A percentile compares a stretch with the other conserved stretches of the same genome.
Evolutionary conservation across 2,797 vertebrate genomes (phyloP).

Genomic region (Girardinus metallicus): DNA sequence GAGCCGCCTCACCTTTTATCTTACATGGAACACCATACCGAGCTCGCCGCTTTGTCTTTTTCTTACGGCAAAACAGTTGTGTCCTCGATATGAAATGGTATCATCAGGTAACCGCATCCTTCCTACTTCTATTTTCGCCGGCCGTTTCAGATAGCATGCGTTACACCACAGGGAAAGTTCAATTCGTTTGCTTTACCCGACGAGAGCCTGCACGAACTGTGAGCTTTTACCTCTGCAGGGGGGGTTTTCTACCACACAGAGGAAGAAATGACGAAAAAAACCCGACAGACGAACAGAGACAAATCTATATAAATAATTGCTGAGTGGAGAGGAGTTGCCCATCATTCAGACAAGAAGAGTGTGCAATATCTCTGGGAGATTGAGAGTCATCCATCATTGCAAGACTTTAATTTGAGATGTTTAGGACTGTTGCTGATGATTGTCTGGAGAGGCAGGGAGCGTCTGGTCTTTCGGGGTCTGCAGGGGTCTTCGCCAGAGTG

Average conservation of each 20-base stretch:
- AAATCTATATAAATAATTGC: constrained; percentile 83
- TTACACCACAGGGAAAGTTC: constrained; percentile 51
- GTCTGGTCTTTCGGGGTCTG: constrained; percentile 47
- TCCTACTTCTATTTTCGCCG: constrained; percentile 40
- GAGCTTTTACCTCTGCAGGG: constrained; percentile 49
- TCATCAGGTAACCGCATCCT: constrained; percentile 50
- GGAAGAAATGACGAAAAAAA: constrained; percentile 27
- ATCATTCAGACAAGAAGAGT: constrained; percentile 75
- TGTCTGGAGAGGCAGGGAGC: constrained; percentile 60
- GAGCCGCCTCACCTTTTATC: constrained; percentile 46
- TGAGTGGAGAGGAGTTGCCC: constrained; percentile 71
- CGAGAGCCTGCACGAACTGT: constrained; percentile 38
- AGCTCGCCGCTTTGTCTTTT: constrained; percentile 27
- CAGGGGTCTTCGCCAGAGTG: constrained; percentile 40
- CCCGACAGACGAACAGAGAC: constrained; percentile 69
- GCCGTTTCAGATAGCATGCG: constrained; percentile 48
- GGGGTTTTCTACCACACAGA: constrained; percentile 30
- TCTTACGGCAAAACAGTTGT: constrained; percentile 22
- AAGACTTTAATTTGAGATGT: constrained; percentile 82
- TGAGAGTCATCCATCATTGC: constrained; percentile 81
- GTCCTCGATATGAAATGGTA: constrained; percentile 39
- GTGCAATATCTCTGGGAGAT: constrained; percentile 79
- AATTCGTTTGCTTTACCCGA: constrained; percentile 53
- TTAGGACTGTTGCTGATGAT: constrained; percentile 78
- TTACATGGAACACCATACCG: constrained; percentile 15